Evolutionary conservation across 2,888 invertebrate genomes (phyloP), one percentile per base, ranked within the genome.

Genomic region (Eupsilia transversa): DNA sequence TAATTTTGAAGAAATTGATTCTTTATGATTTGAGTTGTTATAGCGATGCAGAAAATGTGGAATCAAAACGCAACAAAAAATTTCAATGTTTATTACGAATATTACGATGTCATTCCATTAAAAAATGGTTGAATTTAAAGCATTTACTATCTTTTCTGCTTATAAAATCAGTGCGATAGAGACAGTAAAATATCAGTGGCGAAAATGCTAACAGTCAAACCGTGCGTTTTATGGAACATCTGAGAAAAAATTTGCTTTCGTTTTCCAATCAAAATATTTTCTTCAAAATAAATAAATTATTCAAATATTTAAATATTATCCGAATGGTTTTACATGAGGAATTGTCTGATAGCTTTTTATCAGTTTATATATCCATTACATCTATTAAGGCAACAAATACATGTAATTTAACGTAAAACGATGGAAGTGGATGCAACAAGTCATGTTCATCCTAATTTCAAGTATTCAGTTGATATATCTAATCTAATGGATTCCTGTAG

Each of bases 401-500:
- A 52, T 41, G 30, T 59, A 67, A 61, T 61, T 27, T 20, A n/a
- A 0, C 17, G 17, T 57, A 30, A 63, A 56, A 77, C n/a, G 2
- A 85, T 86, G 74, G 82, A 69, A 60, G 33, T 43, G 5, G 10
- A 35, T 38, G 63, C 86, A 85, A 85, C 83, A 81, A 83, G 79
- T 84, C 73, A 30, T 77, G 77, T 64, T 41, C 61, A 41, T 64
- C 1, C 2, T 6, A 64, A 52, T 46, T 67, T 60, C 27, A 52
- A 68, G 6, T 68, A 38, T 66, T 74, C 63, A 66, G 61, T 74
- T n/a, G 67, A 81, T 59, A 0, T 81, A 63, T 3, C 56, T 6
- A 79, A 59, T 33, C 27, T 83, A 59, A 65, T 83, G 70, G 82
- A 89, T 43, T 84, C 86, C 30, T 93, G 93, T 74, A 88, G 93